Conservation (phyloP, 2,888 invertebrate species). For the Alloscopus bannaensis region DNA sequence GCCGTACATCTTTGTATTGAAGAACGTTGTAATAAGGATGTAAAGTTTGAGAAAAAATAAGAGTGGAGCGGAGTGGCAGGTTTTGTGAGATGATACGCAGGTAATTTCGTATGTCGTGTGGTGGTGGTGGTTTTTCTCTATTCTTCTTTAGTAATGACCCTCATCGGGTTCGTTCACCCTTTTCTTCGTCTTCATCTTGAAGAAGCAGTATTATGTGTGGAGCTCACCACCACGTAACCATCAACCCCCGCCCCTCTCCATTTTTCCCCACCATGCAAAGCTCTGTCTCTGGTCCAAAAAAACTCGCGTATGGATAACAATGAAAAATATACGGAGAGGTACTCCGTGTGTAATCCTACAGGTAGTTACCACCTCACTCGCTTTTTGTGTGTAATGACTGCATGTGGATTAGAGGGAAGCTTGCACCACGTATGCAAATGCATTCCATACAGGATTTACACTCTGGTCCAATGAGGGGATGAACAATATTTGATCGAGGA, state of each 20-base stretch:
- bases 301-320: too few relatives aligned
- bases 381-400: too few relatives aligned
- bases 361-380: too few relatives aligned
- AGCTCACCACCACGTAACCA: too few relatives aligned
- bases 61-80: conserved; percentile 51
- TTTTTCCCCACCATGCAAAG: conserved; percentile 49
- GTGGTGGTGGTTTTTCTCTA: conserved; percentile 54
- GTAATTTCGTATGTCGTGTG: conserved; percentile 62
- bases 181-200: too few relatives aligned
- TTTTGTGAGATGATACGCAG: conserved; percentile 32
- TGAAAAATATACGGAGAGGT: too few relatives aligned
- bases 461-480: conserved; percentile 45
- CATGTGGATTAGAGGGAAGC: too few relatives aligned
- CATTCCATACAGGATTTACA: conserved; percentile 21
- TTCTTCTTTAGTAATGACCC: conserved; percentile 60
- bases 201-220: conserved; percentile 38
- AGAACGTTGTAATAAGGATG: conserved; percentile 34
- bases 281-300: conserved; percentile 54
- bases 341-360: too few relatives aligned
- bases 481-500: conserved; percentile 18
- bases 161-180: conserved; percentile 68
- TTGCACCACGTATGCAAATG: too few relatives aligned
- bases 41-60: conserved; percentile 37
- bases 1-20: conserved; percentile 33
- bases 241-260: conserved; percentile 64